Conservation (phyloP, 2,113 vertebrate genomes). For the Caranx ignobilis region DNA sequence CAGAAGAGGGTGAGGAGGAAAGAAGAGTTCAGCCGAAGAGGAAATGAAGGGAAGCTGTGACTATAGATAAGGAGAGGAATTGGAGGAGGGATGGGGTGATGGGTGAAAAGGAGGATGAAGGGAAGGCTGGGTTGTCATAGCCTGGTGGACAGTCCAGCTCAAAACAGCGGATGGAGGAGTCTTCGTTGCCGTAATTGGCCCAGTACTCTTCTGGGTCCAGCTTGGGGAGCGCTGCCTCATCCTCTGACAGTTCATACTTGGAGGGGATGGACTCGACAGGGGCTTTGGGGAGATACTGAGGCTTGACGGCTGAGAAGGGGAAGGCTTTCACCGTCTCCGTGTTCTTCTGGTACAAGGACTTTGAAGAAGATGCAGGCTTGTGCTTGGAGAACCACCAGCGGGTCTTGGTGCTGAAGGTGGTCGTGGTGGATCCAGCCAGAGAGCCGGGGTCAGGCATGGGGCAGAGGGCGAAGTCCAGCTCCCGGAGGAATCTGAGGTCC, state of each 20-base stretch:
- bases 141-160: conserved; percentile 82
- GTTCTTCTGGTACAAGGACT: conserved; percentile 82
- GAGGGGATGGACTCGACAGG: conserved; percentile 55
- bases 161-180: conserved; percentile 83
- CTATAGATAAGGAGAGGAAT: conserved; percentile 60
- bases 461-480: conserved; percentile 90
- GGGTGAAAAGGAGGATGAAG: conserved; percentile 68
- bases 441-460: conserved; percentile 87
- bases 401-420: conserved; percentile 88
- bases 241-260: conserved; percentile 83
- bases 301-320: conserved; percentile 75
- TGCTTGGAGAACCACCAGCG: conserved; percentile 89
- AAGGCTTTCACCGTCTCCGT: conserved; percentile 83
- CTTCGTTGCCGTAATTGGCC: conserved; percentile 88
- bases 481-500: conserved; percentile 90
- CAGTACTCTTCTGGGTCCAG: conserved; percentile 89
- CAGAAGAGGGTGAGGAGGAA: conserved; percentile 6
- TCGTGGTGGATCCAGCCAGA: conserved; percentile 84
- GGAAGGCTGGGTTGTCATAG: conserved; percentile 71
- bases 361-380: conserved; percentile 88
- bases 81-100: conserved; percentile 55
- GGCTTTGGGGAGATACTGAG: conserved; percentile 66
- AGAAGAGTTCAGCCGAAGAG: conserved; percentile 81
- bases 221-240: conserved; percentile 85
- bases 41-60: conserved; percentile 76